Evolutionary conservation across 2,888 invertebrate genomes (phyloP), one percentile per base, ranked within the genome.

Genomic region (Zygaena filipendulae): DNA sequence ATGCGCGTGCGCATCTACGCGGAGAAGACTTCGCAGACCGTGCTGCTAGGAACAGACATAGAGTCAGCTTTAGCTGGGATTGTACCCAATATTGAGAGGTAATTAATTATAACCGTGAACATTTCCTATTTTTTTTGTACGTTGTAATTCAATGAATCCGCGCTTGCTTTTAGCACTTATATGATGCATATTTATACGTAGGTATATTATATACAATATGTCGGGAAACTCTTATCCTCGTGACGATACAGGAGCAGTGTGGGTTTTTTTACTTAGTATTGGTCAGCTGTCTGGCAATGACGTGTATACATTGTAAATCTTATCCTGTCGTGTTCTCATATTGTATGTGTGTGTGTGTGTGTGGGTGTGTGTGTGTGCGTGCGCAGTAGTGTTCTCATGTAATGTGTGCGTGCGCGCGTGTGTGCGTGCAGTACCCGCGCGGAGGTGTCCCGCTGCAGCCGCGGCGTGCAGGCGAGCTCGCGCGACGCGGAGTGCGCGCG

Each of bases 21-120:
- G 42, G 93, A 93, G 63, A 88, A 84, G 18, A 82, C 84, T 25
- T 83, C 85, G 8, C 93, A 93, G 59, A 93, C 93, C 1, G 88
- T 88, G 12, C 63, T 93, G 27, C 84, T 89, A 1, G 84, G 87
- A 29, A 62, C 70, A 2, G 92, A 92, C 49, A 79, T 92, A 12
- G 88, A 90, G 39, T 85, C 86, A 10, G 87, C 87, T 3, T 69
- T 92, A 27, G 83, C 84, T 1, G 91, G 91, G 2, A 61, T 84
- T 31, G 43, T 68, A 39, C 77, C 77, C 33, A 70, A 64, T 40
- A 70, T 79, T 46, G 75, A 75, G 33, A 69, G 55, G 77, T 75
- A 52, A 58, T 52, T 43, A 11, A 13, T 13, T 10, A 13, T 7
- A n/a, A n/a, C n/a, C n/a, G n/a, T n/a, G n/a, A n/a, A n/a, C n/a